Evolutionary conservation across 2,113 vertebrate species (phyloP), one percentile per base, ranked within the genome.

Genomic region (Brachyhypopomus gauderio): DNA sequence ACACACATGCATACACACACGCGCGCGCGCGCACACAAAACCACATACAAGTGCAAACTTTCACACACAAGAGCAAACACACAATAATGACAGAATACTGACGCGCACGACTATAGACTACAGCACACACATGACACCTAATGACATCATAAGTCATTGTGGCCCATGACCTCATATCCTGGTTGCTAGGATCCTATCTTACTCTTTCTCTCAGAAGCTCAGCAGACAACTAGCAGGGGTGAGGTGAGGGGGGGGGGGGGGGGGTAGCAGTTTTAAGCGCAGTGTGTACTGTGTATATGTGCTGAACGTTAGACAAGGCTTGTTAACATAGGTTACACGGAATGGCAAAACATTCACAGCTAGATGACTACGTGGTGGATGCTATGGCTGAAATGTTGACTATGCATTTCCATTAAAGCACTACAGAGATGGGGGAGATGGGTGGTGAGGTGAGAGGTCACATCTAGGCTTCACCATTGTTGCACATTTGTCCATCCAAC

Each of bases 41-140:
- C 41, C 73, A 25, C 0, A 17, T 67, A 56, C 67, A 78, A 81
- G 59, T 3, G 56, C 58, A 63, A 62, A 66, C 38, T 72, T 77
- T 58, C 74, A 77, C 62, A 55, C 52, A 77, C 27, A 72, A 72
- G 19, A 71, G 9, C 63, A 74, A 79, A 48, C 70, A 78, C 56
- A 70, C 74, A 60, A 76, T 20, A 36, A 5, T 38, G 23, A 72
- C 36, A 55, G 4, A 71, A 80, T 30, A 80, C 77, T 63, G 72
- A 78, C 70, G 56, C 59, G 12, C 81, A 69, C 25, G 64, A 74
- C 84, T 72, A 69, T 71, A 81, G 85, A 83, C 84, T 84, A 84
- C 86, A 82, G 86, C 83, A 78, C 83, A 77, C 76, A 75, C 78
- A 69, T 77, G 80, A 60, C 80, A 84, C 73, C 58, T 82, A 82